Conservation (phyloP, 2,113 vertebrate genomes). For the Zapus hudsonius region DNA sequence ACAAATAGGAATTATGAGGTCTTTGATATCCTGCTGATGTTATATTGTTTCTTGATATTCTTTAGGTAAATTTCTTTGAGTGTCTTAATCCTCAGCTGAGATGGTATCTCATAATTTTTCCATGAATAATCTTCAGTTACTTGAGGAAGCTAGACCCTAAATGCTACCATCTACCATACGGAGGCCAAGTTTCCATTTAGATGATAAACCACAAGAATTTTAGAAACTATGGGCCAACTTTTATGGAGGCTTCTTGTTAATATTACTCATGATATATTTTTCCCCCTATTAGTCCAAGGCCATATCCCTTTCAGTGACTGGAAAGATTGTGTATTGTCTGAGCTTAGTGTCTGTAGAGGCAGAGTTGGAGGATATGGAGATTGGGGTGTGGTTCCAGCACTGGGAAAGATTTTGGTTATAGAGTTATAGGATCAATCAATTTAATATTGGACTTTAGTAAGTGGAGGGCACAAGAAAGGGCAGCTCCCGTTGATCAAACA, state of each 20-base stretch:
- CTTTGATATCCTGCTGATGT: slow-evolving; percentile 73
- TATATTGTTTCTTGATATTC: slow-evolving; percentile 78
- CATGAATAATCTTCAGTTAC: slow-evolving; percentile 64
- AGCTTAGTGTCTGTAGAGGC: slow-evolving; percentile 55
- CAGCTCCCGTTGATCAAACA: neutral
- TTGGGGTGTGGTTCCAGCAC: slow-evolving; percentile 54
- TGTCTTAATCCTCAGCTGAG: slow-evolving; percentile 58
- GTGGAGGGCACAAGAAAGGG: neutral
- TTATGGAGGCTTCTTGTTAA: slow-evolving; percentile 63
- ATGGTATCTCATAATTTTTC: slow-evolving; percentile 68
- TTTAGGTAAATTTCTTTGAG: slow-evolving; percentile 70
- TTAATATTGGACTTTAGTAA: slow-evolving; percentile 39
- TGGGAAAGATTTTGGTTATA: slow-evolving; percentile 43
- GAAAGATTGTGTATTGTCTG: slow-evolving; percentile 79
- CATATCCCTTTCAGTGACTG: slow-evolving; percentile 73
- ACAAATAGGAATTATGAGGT: slow-evolving; percentile 70
- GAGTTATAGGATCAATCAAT: neutral
- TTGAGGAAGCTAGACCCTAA: slow-evolving; percentile 26
- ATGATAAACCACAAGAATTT: slow-evolving; percentile 77
- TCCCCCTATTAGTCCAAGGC: slow-evolving; percentile 74
- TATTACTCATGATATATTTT: slow-evolving; percentile 82
- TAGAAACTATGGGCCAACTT: slow-evolving; percentile 51
- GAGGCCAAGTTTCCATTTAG: slow-evolving; percentile 66
- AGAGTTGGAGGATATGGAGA: slow-evolving; percentile 31
- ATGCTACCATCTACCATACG: slow-evolving; percentile 5